Evolutionary conservation across 2,113 vertebrate species (phyloP), one percentile per base, ranked within the genome.

Genomic region (Tragelaphus strepsiceros): DNA sequence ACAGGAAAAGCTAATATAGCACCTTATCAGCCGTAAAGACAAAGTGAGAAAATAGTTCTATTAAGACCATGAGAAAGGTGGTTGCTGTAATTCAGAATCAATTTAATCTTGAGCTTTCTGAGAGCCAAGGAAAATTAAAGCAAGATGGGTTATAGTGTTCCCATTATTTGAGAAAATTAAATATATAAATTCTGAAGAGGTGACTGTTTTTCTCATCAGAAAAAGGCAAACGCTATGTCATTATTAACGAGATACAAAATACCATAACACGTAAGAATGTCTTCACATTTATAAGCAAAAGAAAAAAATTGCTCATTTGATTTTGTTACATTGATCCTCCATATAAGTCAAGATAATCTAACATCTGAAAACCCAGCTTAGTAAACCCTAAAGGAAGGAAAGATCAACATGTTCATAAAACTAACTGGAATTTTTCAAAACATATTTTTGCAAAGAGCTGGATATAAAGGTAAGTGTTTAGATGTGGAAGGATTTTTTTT

Each of bases 121-220:
- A 8, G 22, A 91, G 13, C 35, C 85, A 96, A 78, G 35, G 7
- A 24, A 94, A 97, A 81, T 85, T 51, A 96, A 96, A 84, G 6
- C 28, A 95, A 96, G 5, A 92, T 71, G 14, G 3, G 24, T 90
- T 88, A 71, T 49, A 84, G 64, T 83, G 7, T 86, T 64, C 15
- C 16, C 49, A 53, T 77, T 96, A 43, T 78, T 91, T 95, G 54
- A 94, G 53, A 95, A 95, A 88, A 91, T 87, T 87, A 80, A 85
- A 7, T 32, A 26, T 43, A 12, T 88, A 89, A 91, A 77, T 91
- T 91, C 32, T 87, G 49, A 98, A 90, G 91, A 83, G 7, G 24
- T 83, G 28, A 94, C 61, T 87, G 9, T 89, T 92, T 85, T 89
- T 3, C 58, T 90, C 22, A 7, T 7, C 7, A 54, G 74, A 94